Base-by-base conservation (phyloP, 2,888 invertebrate species). In the Pemphredon lugubris region DNA sequence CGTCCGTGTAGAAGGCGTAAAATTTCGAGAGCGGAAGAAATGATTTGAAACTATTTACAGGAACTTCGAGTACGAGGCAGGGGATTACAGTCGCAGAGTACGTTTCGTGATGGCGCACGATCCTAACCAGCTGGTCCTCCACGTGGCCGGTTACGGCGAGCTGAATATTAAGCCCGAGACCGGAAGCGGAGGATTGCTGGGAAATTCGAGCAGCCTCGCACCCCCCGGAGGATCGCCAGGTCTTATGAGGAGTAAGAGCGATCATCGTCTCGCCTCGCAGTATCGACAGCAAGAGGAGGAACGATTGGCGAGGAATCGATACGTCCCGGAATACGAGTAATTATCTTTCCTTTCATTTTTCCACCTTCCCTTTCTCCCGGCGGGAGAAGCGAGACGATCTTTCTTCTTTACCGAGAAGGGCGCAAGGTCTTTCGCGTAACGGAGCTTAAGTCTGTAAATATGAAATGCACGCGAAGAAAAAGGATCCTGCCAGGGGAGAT, bases 51-150 rank as follows among this genome's bases (percentile, higher is more conserved):
- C 9, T 30, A 30, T 9, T 37, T 37, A n/a, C 71, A 89, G 96
- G 85, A 97, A 97, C 91, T 98, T 97, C 86, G 97, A 98, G 90
- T 96, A 97, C 85, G 98, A 98, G 91, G 96, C 95, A 73, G 94
- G 95, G 55, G 97, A 97, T 90, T 97, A 96, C 87, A 95, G 93
- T 73, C 93, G 97, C 73, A 93, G 96, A 83, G 94, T 97, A 76
- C 93, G 96, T 76, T 96, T 97, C 90, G 92, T 95, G 55, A 95
- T 96, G 92, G 95, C 96, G 23, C 96, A 96, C 86, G 98, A 98
- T 90, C 97, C 98, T 2, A 97, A 97, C 88, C 96, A 96, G 89
- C 91, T 97, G 81, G 96, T 97, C 0, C 92, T 95, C 85, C 97
- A 97, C 84, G 94, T 98, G 30, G 94, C 96, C 50, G 95, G 96